Percentiles rank a stretch among this genome's conserved stretches.
Conservation (phyloP, 2,797 vertebrate genomes). For the Gallinago stenura region DNA sequence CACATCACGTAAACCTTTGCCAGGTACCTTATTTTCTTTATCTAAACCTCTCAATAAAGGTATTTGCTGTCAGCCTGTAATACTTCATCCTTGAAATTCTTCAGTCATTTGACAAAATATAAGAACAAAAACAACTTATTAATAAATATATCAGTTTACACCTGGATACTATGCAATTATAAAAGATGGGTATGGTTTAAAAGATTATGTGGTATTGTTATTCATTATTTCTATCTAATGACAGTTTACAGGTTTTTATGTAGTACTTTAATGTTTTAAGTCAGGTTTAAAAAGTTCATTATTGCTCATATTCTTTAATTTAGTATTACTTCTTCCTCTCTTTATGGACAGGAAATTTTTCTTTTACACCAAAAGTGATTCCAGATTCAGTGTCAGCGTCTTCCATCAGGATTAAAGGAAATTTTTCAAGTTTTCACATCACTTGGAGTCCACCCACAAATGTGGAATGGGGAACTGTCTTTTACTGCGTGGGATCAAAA, state of each 20-base stretch:
- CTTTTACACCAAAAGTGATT: slow-evolving; percentile 75
- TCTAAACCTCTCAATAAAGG: neutral
- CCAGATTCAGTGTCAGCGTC: slow-evolving; percentile 73
- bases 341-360: slow-evolving; percentile 75
- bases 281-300: neutral
- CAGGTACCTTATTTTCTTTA: slow-evolving; percentile 70
- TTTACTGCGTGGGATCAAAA: slow-evolving; percentile 78
- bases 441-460: slow-evolving; percentile 71
- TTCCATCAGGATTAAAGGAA: slow-evolving; percentile 76
- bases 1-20: slow-evolving; percentile 79
- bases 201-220: neutral
- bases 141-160: neutral
- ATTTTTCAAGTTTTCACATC: slow-evolving; percentile 72
- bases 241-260: neutral
- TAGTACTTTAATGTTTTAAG: neutral
- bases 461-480: slow-evolving; percentile 78
- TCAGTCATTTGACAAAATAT: neutral
- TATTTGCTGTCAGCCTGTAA: neutral
- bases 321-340: neutral
- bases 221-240: neutral
- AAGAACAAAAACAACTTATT: neutral
- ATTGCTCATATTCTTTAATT: neutral
- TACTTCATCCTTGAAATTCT: slow-evolving; percentile 12
- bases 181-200: neutral
- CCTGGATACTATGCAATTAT: neutral